These are phyloP conservation scores for Myotis daubentonii DNA, from an alignment of 2,797 vertebrate species.

Conservation along the genomic window DNA sequence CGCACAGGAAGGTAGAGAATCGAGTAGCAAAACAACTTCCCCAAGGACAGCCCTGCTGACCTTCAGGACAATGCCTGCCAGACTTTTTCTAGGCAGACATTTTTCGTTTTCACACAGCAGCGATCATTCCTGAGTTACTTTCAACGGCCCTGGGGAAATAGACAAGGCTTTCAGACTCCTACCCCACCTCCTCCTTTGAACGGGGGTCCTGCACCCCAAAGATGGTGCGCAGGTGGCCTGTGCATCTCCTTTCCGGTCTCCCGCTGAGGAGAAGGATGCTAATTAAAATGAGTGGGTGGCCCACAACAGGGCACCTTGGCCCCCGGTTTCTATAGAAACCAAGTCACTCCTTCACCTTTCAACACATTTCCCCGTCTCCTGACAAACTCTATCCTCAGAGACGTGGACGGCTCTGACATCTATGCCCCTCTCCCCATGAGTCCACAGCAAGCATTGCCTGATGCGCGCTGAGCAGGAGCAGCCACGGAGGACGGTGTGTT, in stretches of 20 bases:
- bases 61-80: background rate
- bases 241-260: background rate
- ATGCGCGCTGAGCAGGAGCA: accelerated
- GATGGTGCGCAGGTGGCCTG: background rate
- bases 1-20: background rate
- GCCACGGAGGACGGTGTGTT: accelerated
- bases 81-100: background rate
- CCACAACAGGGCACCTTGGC: background rate
- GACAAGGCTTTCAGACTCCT: background rate
- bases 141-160: background rate
- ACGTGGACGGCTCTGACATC: background rate
- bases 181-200: background rate
- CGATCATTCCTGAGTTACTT: background rate
- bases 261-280: conserved; percentile 16
- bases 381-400: background rate
- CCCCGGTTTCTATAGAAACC: conserved; percentile 71
- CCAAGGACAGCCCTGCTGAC: background rate
- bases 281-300: background rate
- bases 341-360: conserved; percentile 26
- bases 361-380: background rate
- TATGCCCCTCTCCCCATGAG: background rate
- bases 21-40: background rate
- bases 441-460: background rate
- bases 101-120: background rate
- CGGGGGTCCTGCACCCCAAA: background rate